phyloP scores from a whole-genome alignment of 2,113 vertebrate species.

The Elanus axillaris region DNA sequence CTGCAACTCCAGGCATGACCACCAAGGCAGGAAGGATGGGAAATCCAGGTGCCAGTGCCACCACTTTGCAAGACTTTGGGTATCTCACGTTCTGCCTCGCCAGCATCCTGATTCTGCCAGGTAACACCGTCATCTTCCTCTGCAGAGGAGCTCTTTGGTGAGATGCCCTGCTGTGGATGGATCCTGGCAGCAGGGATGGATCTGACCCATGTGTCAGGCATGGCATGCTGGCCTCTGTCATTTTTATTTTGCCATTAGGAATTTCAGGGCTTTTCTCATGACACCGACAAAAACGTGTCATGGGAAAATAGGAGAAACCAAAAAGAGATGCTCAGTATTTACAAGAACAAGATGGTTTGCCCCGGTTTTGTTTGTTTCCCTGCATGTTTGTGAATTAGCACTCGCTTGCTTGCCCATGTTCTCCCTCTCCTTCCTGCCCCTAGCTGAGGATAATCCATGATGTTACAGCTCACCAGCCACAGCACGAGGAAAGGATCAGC shows the following conservation, averaged over 20 bases:
- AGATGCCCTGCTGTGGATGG: not conserved
- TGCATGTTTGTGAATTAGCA: not conserved
- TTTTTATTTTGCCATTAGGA: not conserved
- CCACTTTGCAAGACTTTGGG: not conserved
- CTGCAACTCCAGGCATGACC: not conserved
- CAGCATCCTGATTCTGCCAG: fast-evolving
- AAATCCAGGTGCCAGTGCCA: not conserved
- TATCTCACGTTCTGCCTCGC: not conserved
- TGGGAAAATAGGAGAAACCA: not conserved
- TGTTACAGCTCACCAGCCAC: not conserved
- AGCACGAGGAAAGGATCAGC: not conserved
- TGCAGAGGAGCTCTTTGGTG: not conserved
- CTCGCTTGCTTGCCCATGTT: not conserved
- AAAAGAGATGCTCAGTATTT: not conserved
- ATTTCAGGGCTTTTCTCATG: not conserved
- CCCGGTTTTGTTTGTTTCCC: not conserved
- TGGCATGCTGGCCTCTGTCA: not conserved
- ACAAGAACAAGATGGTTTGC: not conserved
- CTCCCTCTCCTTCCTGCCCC: not conserved
- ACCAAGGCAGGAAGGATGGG: not conserved
- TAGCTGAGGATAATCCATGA: fast-evolving
- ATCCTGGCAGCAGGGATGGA: not conserved
- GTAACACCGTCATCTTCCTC: not conserved
- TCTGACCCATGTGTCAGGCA: not conserved
- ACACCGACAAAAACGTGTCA: not conserved